Evolutionary conservation across 1,140 invertebrate species (phyloP).

Genomic region (Lepidostoma basale): DNA sequence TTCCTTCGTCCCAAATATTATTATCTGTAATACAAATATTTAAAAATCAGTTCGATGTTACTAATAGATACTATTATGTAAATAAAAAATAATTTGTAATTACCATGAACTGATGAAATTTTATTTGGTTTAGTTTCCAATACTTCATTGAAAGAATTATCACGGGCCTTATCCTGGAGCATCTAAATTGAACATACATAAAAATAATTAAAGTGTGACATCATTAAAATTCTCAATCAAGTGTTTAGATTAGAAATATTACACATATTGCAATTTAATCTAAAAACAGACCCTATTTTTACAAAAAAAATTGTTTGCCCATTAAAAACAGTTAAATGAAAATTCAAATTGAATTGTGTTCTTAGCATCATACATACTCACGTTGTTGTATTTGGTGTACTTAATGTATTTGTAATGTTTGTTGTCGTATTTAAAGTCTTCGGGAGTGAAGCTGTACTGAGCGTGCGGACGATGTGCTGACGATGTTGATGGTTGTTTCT

Average conservation of each 20-base stretch:
- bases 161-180: constrained; percentile 39
- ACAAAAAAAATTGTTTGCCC: background rate
- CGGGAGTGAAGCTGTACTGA: constrained; percentile 71
- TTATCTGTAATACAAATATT: constrained; percentile 39
- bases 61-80: background rate
- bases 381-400: constrained; percentile 75
- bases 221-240: background rate
- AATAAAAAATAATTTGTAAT: background rate
- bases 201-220: background rate
- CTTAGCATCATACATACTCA: constrained; percentile 48
- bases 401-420: constrained; percentile 82
- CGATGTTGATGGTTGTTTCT: constrained; percentile 41
- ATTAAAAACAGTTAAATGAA: background rate
- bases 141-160: constrained; percentile 45
- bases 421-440: constrained; percentile 81
- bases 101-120: constrained; percentile 40
- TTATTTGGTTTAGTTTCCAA: constrained; percentile 40
- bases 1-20: constrained; percentile 42
- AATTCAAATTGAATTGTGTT: background rate
- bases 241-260: no score
- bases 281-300: no score
- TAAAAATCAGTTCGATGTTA: background rate
- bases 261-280: no score
- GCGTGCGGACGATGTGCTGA: constrained; percentile 47
- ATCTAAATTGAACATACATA: constrained; percentile 30